phyloP scores from a whole-genome alignment of 92 coral and sea anemone genomes.

The Palythoa heliodiscus region DNA sequence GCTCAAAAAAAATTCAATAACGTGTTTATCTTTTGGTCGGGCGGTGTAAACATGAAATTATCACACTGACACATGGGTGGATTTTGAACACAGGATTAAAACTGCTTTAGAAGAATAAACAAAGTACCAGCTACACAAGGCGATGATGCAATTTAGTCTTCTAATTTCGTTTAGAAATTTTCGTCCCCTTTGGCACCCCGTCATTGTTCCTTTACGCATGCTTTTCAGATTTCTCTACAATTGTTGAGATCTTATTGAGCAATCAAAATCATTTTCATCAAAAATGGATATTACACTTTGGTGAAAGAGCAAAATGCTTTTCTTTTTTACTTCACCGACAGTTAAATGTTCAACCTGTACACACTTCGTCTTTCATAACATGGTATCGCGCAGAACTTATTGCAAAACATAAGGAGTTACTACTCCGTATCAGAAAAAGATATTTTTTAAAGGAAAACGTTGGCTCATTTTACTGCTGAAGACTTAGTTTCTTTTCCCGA shows the following conservation, averaged over 20 bases:
- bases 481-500: too few relatives aligned
- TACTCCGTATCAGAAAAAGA: too few relatives aligned
- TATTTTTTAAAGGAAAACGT: too few relatives aligned
- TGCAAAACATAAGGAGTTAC: too few relatives aligned
- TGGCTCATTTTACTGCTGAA: too few relatives aligned
- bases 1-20: not conserved
- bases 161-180: not conserved
- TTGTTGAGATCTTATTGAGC: not conserved
- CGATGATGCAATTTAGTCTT: not conserved
- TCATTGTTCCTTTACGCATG: not conserved
- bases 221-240: not conserved
- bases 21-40: not conserved
- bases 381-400: too few relatives aligned
- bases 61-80: not conserved
- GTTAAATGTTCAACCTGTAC: not conserved
- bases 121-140: slow-evolving; percentile 20
- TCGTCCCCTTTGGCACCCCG: not conserved
- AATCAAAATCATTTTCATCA: not conserved
- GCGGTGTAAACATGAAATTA: not conserved
- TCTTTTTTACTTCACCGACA: not conserved
- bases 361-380: too few relatives aligned
- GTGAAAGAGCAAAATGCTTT: not conserved
- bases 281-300: not conserved
- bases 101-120: not conserved
- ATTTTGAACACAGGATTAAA: slow-evolving; percentile 4